A percentile compares a stretch with the other conserved stretches of the same genome.
These are phyloP conservation scores for Heterodera carotae DNA, from an alignment of 1,140 invertebrate species.

Conservation along the genomic window DNA sequence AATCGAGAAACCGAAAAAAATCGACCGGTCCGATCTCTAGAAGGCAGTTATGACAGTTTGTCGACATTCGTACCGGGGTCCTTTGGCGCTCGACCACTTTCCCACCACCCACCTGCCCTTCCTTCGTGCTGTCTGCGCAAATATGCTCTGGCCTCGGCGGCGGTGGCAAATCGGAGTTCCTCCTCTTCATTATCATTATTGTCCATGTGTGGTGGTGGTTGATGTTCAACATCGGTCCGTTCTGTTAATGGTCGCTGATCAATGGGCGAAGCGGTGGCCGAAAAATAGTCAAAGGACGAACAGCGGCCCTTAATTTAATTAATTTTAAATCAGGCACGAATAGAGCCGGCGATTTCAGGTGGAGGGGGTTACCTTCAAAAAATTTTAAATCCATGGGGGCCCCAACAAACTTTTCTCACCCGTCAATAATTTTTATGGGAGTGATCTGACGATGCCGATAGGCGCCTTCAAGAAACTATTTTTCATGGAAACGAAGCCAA, in stretches of 20 bases:
- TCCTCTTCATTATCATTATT: constrained; percentile 1
- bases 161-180: constrained; percentile 15
- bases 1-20: too few relatives aligned
- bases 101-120: too few relatives aligned
- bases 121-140: constrained; percentile 11
- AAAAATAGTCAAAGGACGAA: constrained; percentile 30
- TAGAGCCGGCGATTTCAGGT: too few relatives aligned
- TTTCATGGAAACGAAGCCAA: neutral
- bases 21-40: too few relatives aligned
- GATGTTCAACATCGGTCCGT: neutral
- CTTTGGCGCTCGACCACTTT: neutral
- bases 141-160: constrained; percentile 18
- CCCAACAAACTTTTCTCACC: too few relatives aligned
- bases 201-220: neutral
- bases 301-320: constrained; percentile 20
- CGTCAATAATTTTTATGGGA: too few relatives aligned
- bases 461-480: neutral
- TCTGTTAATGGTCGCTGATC: neutral
- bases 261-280: constrained; percentile 17
- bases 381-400: too few relatives aligned
- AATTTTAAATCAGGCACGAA: too few relatives aligned
- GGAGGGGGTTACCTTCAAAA: too few relatives aligned
- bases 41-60: too few relatives aligned
- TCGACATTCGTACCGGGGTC: neutral
- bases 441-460: too few relatives aligned